Evolutionary conservation across 2,113 vertebrate genomes (phyloP).

Genomic region (Leptobrachium ailaonicum): DNA sequence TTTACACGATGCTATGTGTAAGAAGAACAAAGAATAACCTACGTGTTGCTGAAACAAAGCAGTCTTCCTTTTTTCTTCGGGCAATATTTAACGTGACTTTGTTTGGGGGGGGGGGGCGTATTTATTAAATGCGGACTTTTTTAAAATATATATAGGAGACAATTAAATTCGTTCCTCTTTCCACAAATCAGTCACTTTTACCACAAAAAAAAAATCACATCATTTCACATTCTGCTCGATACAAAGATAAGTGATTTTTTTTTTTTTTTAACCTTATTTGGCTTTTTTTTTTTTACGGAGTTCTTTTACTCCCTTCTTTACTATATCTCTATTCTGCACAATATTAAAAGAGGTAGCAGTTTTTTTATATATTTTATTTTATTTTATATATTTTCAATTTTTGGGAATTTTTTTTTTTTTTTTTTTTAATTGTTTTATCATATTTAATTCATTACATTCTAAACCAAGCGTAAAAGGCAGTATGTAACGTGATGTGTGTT

Average conservation of each 20-base stretch:
- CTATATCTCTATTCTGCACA: slow-evolving; percentile 48
- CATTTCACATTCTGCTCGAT: slow-evolving; percentile 33
- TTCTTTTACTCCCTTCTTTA: slow-evolving; percentile 35
- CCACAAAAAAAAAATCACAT: slow-evolving; percentile 13
- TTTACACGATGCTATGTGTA: slow-evolving; percentile 69
- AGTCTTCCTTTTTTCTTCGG: slow-evolving; percentile 83
- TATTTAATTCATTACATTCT: slow-evolving; percentile 47
- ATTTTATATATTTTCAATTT: slow-evolving; percentile 21
- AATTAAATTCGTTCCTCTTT: slow-evolving; percentile 27
- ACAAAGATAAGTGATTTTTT: not conserved
- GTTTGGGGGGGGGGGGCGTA: slow-evolving; percentile 36
- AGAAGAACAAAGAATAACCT: slow-evolving; percentile 60
- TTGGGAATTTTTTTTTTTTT: not conserved
- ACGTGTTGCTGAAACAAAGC: slow-evolving; percentile 76
- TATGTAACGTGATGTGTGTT: slow-evolving; percentile 23
- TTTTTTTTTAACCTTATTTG: not conserved
- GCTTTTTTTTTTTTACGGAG: not conserved
- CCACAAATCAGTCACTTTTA: not conserved
- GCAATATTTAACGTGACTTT: slow-evolving; percentile 81
- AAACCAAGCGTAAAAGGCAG: slow-evolving; percentile 41
- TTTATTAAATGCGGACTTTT: slow-evolving; percentile 55
- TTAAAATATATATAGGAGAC: slow-evolving; percentile 49
- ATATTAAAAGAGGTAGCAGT: slow-evolving; percentile 17
- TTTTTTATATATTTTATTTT: slow-evolving; percentile 33
- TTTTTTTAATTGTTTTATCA: not conserved